Evolutionary conservation across 2,113 vertebrate genomes (phyloP), one percentile per base, ranked within the genome.

Genomic region (Bungarus multicinctus): DNA sequence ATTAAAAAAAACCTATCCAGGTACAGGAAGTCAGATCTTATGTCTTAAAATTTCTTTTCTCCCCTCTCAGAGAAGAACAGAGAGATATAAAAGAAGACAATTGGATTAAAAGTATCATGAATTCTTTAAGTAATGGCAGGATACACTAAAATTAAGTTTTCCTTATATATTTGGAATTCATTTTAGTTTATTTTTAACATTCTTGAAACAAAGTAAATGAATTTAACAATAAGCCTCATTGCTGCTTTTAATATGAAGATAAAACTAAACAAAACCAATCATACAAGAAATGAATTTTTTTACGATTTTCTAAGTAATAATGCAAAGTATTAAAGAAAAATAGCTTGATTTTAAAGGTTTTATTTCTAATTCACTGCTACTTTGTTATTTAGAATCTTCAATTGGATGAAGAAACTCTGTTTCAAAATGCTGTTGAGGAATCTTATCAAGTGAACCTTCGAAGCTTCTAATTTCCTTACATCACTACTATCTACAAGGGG

Each of bases 371-470:
- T 20, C 34, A 53, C 22, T 91, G 5, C 50, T 92, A 43, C 45
- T 16, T 93, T 95, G 54, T 96, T 81, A 92, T 97, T 95, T 96
- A 98, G 98, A 98, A 98, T 97, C 97, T 98, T 97, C 96, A 98
- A 90, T 95, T 98, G 95, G 98, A 98, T 96, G 98, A 98, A 94
- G 98, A 98, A 96, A 97, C 97, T 87, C 97, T 98, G 0, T 98
- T 98, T 96, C 98, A 98, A 97, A 98, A 97, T 96, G 97, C 98
- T 94, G 97, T 98, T 96, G 98, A 98, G 96, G 97, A 98, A 95
- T 98, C 98, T 94, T 98, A 96, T 97, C 97, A 98, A 86, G 96
- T 96, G 96, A 98, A 97, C 94, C 96, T 97, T 94, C 98, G 94
- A 97, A 96, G 92, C 89, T 69, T 93, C 8, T 93, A 96, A 43